Evolutionary conservation across 2,888 invertebrate species (phyloP), one percentile per base, ranked within the genome.

Genomic region (Drosophila buzzatii): DNA sequence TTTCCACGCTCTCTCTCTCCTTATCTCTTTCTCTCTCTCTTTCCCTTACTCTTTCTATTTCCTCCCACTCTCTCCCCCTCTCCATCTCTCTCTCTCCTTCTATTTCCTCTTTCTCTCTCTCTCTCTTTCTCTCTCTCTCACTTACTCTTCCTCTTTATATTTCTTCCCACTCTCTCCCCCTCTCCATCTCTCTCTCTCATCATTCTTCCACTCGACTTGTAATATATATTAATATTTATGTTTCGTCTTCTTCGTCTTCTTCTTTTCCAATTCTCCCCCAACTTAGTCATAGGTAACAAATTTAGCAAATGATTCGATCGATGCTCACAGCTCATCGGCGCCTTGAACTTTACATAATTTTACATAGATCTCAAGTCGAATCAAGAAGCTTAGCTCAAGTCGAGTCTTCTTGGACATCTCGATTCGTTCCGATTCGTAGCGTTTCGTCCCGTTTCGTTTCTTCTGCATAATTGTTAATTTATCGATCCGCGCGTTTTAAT

Each of bases 401-500:
- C 18, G 7, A 14, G 14, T 37, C 7, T 35, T 51, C 51, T 51
- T 51, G 33, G 51, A 51, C 35, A 35, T 51, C 51, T 51, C 51
- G 51, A 18, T 33, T 35, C 33, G 51, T 51, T 3, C 1, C 33
- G 18, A 18, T 3, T 0, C 18, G 14, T 14, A 2, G 1, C 33
- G 33, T 51, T 20, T 20, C 51, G 8, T 35, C 35, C 67, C 66
- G 70, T 45, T 58, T n/a, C 16, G 20, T 8, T 23, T 20, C n/a
- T 44, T 37, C 35, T 45, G 16, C 37, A 49, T 59, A 59, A 59
- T 59, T 49, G 49, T 18, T 59, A 86, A 85, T 85, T 85, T 85
- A 85, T 85, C 82, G 82, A 73, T 55, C 47, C 61, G 69, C 49
- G 65, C 58, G 20, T 72, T 82, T 81, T 80, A 78, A 78, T 78